These are phyloP conservation scores for Henricia sp. DNA, from an alignment of 53 echinoderm and acorn worm genomes.

Conservation along the genomic window DNA sequence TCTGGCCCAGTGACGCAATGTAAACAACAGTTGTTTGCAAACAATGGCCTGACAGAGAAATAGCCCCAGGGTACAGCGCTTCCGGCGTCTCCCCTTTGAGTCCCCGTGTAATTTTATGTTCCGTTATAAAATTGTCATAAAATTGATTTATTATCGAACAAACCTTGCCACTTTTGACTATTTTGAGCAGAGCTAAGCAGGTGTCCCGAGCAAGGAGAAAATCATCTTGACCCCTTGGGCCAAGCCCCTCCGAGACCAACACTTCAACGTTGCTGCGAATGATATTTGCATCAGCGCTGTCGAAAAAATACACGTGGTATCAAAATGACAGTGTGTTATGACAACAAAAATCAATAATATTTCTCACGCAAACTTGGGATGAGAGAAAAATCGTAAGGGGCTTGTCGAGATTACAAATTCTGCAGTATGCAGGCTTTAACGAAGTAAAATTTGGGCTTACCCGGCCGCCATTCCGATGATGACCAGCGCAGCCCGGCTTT, in stretches of 20 bases:
- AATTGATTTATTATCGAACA: background rate
- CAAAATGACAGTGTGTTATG: background rate
- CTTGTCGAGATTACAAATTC: too few species aligned
- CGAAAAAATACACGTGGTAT: background rate
- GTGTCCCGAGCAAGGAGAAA: conserved; percentile 86
- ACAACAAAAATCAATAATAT: background rate
- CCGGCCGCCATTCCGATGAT: conserved; percentile 92
- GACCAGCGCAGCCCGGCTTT: conserved; percentile 85
- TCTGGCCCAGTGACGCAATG: too few species aligned
- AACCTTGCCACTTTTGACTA: conserved; percentile 81
- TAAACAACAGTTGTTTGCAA: too few species aligned
- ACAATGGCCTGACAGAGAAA: too few species aligned
- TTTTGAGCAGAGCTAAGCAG: conserved; percentile 81
- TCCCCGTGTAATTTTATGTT: too few species aligned
- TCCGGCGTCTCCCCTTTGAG: too few species aligned
- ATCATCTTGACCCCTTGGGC: conserved; percentile 77
- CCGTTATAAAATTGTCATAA: too few species aligned
- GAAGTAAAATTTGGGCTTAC: conserved; percentile 43
- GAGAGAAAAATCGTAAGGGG: too few species aligned
- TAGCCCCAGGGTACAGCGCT: too few species aligned
- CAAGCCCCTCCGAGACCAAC: conserved; percentile 86
- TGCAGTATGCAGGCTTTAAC: too few species aligned
- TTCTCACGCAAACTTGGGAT: background rate
- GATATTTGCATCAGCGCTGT: conserved; percentile 82
- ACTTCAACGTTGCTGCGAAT: conserved; percentile 90